Percentiles rank a stretch among this genome's conserved stretches.
phyloP scores from a whole-genome alignment of 2,113 vertebrate genomes.

The Microcebus lehilahytsara region DNA sequence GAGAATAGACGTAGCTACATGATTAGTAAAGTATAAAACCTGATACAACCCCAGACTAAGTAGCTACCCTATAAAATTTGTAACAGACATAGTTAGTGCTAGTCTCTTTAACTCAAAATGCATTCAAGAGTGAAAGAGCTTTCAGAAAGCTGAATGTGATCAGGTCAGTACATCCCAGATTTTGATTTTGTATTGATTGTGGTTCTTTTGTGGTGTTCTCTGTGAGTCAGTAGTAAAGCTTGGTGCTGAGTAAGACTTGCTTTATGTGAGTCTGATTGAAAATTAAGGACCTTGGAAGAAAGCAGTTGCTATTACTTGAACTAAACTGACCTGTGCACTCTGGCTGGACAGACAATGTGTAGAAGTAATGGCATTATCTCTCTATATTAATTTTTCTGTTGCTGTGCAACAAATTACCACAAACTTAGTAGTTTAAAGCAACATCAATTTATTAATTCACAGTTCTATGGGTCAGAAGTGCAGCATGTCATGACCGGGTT shows the following conservation, averaged over 20 bases:
- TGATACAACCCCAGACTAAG: neutral
- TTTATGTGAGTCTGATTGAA: neutral
- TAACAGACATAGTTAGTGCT: neutral
- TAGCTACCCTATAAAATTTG: neutral
- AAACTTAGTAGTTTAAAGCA: neutral
- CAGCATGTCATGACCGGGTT: neutral
- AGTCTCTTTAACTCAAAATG: neutral
- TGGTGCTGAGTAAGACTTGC: neutral
- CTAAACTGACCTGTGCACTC: neutral
- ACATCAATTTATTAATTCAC: neutral
- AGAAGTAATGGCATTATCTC: neutral
- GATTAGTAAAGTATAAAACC: neutral
- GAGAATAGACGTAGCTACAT: neutral
- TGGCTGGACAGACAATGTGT: neutral
- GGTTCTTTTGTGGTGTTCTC: neutral
- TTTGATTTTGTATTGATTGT: neutral
- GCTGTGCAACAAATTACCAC: neutral
- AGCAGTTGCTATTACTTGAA: neutral
- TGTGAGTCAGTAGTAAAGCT: neutral
- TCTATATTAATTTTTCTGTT: neutral
- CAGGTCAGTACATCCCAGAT: neutral
- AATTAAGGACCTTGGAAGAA: neutral
- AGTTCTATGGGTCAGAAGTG: neutral
- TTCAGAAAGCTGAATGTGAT: slow-evolving; percentile 32
- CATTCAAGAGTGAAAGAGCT: neutral